Percentiles rank a stretch among this genome's conserved stretches.
Conservation (phyloP, 2,797 vertebrate genomes). For the Pelochelys cantorii region DNA sequence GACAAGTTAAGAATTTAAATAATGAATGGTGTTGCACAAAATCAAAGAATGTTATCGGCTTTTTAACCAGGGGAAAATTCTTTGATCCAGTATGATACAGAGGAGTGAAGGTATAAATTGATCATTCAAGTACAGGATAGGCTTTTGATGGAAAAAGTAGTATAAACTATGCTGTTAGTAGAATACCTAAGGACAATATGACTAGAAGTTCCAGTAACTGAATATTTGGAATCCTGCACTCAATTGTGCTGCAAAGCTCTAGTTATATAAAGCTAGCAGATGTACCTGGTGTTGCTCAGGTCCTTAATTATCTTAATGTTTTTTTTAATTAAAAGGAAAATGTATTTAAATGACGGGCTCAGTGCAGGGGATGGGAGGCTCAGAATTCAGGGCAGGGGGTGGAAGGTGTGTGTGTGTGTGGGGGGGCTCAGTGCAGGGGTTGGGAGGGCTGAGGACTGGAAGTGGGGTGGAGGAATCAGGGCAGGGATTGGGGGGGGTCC, state of each 20-base stretch:
- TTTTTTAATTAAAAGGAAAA: no score
- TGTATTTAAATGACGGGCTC: no score
- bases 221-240: not conserved
- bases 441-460: no score
- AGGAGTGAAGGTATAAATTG: slow-evolving; percentile 27
- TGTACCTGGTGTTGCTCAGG: not conserved
- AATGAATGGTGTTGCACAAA: not conserved
- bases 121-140: slow-evolving; percentile 33
- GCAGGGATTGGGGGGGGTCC: no score
- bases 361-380: no score
- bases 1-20: slow-evolving; percentile 28
- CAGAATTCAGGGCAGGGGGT: no score
- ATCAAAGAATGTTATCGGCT: slow-evolving; percentile 15
- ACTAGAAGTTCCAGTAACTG: not conserved
- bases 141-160: slow-evolving; percentile 34
- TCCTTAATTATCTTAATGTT: no score
- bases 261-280: not conserved
- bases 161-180: not conserved
- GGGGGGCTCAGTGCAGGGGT: no score
- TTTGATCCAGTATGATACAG: slow-evolving; percentile 55
- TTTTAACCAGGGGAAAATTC: not conserved
- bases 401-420: no score
- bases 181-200: not conserved
- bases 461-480: no score
- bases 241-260: not conserved